Evolutionary conservation across 1,140 invertebrate genomes (phyloP).

Genomic region (Drosophila aff.): DNA sequence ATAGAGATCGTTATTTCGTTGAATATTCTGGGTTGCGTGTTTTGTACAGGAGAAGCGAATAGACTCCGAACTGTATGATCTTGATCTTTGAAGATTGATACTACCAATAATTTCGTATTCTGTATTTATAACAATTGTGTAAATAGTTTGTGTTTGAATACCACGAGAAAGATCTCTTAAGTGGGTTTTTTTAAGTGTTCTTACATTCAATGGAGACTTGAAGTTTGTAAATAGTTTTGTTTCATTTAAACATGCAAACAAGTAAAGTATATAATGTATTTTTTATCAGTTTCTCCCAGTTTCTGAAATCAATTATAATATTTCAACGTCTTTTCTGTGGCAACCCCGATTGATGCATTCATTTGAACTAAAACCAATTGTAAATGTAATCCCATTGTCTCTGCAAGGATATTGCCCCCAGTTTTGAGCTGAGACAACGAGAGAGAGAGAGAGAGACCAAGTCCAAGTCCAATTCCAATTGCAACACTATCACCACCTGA

Average conservation of each 20-base stretch:
- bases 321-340: background rate
- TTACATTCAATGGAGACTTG: background rate
- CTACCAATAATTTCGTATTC: background rate
- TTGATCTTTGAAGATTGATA: background rate
- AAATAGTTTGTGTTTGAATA: constrained; percentile 10
- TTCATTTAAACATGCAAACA: background rate
- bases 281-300: background rate
- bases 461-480: constrained; percentile 9
- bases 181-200: background rate
- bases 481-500: background rate
- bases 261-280: background rate
- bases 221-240: constrained; percentile 8
- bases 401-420: constrained; percentile 23
- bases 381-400: background rate
- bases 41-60: constrained; percentile 19
- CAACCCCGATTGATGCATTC: background rate
- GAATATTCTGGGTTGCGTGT: background rate
- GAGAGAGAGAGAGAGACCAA: background rate
- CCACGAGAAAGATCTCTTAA: background rate
- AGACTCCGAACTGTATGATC: constrained; percentile 24
- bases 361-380: background rate
- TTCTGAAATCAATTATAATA: background rate
- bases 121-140: constrained; percentile 1
- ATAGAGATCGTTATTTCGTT: background rate
- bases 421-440: constrained; percentile 10